Conservation (phyloP, 2,113 vertebrate genomes). For the Vicugna pacos region DNA sequence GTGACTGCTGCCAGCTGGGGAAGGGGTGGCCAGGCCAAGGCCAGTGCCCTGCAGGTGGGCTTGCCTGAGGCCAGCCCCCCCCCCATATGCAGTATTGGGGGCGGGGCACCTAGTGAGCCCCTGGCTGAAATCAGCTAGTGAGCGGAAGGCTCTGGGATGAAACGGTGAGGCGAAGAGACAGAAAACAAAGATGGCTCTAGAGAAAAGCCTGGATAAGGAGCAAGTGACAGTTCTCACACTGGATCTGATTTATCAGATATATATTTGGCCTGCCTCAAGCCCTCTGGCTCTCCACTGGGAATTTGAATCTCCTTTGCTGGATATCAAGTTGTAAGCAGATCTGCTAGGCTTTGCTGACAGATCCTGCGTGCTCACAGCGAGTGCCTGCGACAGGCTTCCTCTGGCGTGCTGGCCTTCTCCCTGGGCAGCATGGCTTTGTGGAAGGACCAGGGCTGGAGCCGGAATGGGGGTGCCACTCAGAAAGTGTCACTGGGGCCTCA, state of each 20-base stretch:
- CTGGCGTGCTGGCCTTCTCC: too few relatives aligned
- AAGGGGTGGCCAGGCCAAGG: neutral
- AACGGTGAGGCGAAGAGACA: neutral
- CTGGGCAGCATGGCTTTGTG: neutral
- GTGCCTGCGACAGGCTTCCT: neutral
- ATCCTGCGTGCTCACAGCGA: neutral
- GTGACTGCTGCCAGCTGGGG: too few relatives aligned
- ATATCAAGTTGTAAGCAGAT: neutral
- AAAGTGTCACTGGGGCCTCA: neutral
- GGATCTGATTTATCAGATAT: neutral
- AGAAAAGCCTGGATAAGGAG: neutral
- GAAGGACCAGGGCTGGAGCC: neutral
- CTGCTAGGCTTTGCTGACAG: neutral
- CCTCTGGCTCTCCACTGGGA: neutral
- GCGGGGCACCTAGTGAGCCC: too few relatives aligned
- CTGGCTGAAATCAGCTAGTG: neutral
- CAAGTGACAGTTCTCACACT: neutral
- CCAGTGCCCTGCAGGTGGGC: neutral
- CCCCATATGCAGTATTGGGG: neutral
- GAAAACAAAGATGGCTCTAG: neutral
- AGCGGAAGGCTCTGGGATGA: neutral
- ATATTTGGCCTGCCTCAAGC: neutral
- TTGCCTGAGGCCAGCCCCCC: neutral
- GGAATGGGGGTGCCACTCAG: neutral
- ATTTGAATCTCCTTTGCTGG: neutral